Evolutionary conservation across 2,113 vertebrate species (phyloP), one percentile per base, ranked within the genome.

Genomic region (Pangasianodon gigas): DNA sequence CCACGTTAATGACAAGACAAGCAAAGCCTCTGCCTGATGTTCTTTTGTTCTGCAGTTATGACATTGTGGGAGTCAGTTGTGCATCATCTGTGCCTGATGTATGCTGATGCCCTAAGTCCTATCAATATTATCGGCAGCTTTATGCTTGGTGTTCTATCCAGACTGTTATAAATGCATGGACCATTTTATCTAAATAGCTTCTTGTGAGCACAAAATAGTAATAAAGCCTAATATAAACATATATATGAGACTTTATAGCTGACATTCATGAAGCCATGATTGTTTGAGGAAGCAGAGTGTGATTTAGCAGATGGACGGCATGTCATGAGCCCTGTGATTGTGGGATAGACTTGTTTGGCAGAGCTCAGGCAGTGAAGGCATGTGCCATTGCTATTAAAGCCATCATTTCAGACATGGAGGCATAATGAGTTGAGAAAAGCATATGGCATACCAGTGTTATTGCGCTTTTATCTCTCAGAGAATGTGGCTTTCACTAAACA

Each of bases 261-360:
- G 51, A 46, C 26, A 58, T 16, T 88, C 46, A 56, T 90, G 74
- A 85, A 88, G 87, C 82, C 84, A 75, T 41, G 84, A 87, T 74
- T 87, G 80, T 80, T 89, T 75, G 24, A 51, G 84, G 84, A 62
- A 75, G n/a, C 67, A 32, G 44, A 75, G 65, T 32, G 80, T 86
- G 88, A 86, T 88, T 90, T 87, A 90, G 87, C 84, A 92, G 79
- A 91, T 90, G 87, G 90, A 92, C 6, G 2, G 80, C 51, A 46
- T 26, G 69, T 84, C 80, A 69, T 21, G 58, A 85, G 65, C n/a
- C 13, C 65, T 32, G 83, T 51, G 87, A 60, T 85, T 48, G 65
- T 83, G 19, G 51, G 80, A 81, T 79, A 77, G 75, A 88, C 52
- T 67, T 81, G 79, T 89, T 90, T 88, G 88, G 82, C 86, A 91